A percentile compares a stretch with the other conserved stretches of the same genome.
phyloP scores from a whole-genome alignment of 2,797 vertebrate species.

The Petrocephalus sullivani region DNA sequence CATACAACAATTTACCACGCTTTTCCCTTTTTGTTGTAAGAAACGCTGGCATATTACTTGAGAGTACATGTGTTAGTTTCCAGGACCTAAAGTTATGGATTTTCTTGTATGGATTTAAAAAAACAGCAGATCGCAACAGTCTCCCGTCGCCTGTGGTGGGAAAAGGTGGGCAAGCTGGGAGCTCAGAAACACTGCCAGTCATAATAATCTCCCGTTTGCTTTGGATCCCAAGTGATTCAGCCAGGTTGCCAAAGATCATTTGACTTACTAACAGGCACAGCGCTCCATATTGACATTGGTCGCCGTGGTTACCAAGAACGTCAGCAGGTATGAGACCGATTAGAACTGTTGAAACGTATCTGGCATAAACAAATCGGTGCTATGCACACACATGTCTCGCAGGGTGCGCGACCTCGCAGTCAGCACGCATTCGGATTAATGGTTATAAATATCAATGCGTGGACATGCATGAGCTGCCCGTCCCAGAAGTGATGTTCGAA shows the following conservation, averaged over 20 bases:
- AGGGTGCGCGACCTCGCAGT: constrained; percentile 38
- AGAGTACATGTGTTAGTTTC: constrained; percentile 18
- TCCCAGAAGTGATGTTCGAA: neutral
- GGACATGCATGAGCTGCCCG: constrained; percentile 27
- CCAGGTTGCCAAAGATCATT: neutral
- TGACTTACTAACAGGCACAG: constrained; percentile 10
- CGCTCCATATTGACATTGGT: constrained; percentile 27
- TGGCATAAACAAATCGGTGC: constrained; percentile 46
- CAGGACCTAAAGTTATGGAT: constrained; percentile 43
- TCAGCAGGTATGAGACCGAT: constrained; percentile 37
- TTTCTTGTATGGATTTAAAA: constrained; percentile 31
- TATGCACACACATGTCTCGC: constrained; percentile 39
- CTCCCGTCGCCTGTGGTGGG: constrained; percentile 35
- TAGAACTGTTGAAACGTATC: constrained; percentile 32
- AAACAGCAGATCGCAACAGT: constrained; percentile 39
- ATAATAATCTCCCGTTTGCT: neutral
- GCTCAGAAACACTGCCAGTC: constrained; percentile 7
- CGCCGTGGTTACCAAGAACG: constrained; percentile 34
- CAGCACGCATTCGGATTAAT: constrained; percentile 50
- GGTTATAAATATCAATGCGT: constrained; percentile 50
- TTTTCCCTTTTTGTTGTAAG: neutral
- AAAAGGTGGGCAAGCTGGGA: neutral
- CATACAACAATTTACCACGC: neutral
- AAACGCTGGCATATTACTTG: neutral
- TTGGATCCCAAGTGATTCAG: neutral